Evolutionary conservation across 2,888 invertebrate species (phyloP), one percentile per base, ranked within the genome.

Genomic region (Metellina segmentata): DNA sequence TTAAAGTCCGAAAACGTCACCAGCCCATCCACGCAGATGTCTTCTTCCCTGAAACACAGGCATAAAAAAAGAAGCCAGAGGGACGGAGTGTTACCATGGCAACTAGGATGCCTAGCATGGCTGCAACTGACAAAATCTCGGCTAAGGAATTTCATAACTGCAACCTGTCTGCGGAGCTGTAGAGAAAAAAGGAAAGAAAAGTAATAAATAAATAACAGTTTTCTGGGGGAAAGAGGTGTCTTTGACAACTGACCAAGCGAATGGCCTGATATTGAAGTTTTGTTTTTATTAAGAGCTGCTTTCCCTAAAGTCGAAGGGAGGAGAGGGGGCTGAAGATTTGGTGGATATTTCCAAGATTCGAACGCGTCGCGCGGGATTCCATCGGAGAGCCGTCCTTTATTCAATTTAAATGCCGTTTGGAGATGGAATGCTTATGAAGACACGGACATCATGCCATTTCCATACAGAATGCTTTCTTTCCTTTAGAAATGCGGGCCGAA

Each of bases 91-190:
- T 88, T 61, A 16, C 75, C 88, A 88, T 81, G 69, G 81, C 61
- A 69, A 88, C 88, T n/a, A 34, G 52, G 88, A 75, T 61, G 70
- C 79, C 34, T 79, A 72, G 81, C 87, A 87, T 72, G 79, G 52
- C 87, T 87, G 79, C 79, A 71, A 75, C 72, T 88, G 88, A 88
- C 88, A 88, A 88, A 88, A 81, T 81, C 88, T 69, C 69, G 61
- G 48, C 61, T 52, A 88, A 81, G 75, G 88, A 81, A 88, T 88
- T 81, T 88, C 88, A 88, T 88, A 88, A 88, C 81, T 88, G 88
- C 51, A 72, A 81, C 88, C 88, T 88, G 88, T 88, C 81, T 61
- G 20, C 52, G 75, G 81, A 75, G 71, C 70, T 74, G 53, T 51
- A 75, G 7, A 13, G 19, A 69, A 72, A 88, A 81, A 72, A 81